Evolutionary conservation across 2,888 invertebrate genomes (phyloP).

Genomic region (Formica aserva): DNA sequence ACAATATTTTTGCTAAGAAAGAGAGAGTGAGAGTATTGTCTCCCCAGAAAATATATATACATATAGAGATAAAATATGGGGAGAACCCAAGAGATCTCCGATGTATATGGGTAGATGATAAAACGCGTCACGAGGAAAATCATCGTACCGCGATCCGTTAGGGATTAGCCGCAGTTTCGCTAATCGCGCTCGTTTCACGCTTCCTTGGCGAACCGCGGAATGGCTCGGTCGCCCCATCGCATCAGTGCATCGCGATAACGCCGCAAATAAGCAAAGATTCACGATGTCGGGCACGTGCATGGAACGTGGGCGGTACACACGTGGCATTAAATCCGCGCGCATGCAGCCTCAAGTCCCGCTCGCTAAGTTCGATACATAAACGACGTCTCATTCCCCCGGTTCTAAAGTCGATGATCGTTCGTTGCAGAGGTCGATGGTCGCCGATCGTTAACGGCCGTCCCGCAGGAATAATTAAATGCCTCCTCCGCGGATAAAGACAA

Average conservation of each 20-base stretch:
- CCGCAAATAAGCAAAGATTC: conserved; percentile 59
- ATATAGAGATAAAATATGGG: background rate
- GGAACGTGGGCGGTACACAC: conserved; percentile 51
- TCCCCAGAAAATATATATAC: background rate
- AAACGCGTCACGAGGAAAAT: background rate
- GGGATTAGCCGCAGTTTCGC: background rate
- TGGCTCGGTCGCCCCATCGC: conserved; percentile 39
- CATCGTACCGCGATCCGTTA: background rate
- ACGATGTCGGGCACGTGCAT: conserved; percentile 54
- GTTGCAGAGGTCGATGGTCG: conserved; percentile 53
- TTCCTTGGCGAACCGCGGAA: conserved; percentile 37
- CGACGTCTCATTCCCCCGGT: conserved; percentile 5
- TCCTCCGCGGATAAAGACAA: conserved; percentile 57
- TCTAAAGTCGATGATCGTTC: conserved; percentile 25
- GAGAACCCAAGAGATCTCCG: background rate
- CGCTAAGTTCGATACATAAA: conserved; percentile 16
- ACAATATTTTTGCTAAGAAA: background rate
- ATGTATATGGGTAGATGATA: too few relatives aligned
- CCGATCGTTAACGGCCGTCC: conserved; percentile 71
- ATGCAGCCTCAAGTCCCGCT: conserved; percentile 37
- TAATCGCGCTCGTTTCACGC: conserved; percentile 46
- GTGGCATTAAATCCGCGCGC: conserved; percentile 59
- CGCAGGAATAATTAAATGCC: conserved; percentile 78
- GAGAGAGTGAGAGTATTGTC: background rate
- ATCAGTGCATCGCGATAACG: conserved; percentile 61